These are phyloP conservation scores for Anastatus disparis DNA, from an alignment of 1,140 invertebrate genomes.

Conservation along the genomic window DNA sequence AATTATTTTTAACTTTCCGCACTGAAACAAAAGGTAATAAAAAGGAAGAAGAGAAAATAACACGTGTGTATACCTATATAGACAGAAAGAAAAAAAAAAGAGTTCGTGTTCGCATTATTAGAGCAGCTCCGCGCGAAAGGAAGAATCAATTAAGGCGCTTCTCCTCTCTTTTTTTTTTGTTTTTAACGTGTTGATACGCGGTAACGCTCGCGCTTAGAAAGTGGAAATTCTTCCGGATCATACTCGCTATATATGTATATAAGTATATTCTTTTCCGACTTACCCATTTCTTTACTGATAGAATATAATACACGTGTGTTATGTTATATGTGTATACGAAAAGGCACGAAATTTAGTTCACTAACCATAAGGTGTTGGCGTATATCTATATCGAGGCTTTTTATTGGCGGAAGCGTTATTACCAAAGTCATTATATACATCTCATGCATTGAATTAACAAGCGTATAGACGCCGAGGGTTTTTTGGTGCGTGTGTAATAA, in stretches of 20 bases:
- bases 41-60: no score
- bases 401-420: constrained; percentile 12
- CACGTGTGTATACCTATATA: no score
- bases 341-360: not conserved
- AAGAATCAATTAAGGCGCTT: constrained; percentile 23
- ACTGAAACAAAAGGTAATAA: no score
- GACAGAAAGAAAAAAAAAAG: no score
- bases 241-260: no score
- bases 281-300: constrained; percentile 3
- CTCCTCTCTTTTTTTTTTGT: no score
- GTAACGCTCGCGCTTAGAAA: constrained; percentile 23
- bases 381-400: not conserved
- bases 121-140: constrained; percentile 8
- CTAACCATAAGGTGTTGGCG: no score
- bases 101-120: no score
- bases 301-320: not conserved
- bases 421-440: not conserved
- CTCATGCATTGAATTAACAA: no score
- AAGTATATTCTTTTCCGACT: constrained; percentile 3
- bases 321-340: not conserved
- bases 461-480: no score
- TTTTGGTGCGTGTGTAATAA: no score
- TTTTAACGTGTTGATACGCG: not conserved
- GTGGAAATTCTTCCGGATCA: constrained; percentile 31
- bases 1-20: no score